phyloP scores from a whole-genome alignment of 2,888 invertebrate species.

The Hylaea fasciaria region DNA sequence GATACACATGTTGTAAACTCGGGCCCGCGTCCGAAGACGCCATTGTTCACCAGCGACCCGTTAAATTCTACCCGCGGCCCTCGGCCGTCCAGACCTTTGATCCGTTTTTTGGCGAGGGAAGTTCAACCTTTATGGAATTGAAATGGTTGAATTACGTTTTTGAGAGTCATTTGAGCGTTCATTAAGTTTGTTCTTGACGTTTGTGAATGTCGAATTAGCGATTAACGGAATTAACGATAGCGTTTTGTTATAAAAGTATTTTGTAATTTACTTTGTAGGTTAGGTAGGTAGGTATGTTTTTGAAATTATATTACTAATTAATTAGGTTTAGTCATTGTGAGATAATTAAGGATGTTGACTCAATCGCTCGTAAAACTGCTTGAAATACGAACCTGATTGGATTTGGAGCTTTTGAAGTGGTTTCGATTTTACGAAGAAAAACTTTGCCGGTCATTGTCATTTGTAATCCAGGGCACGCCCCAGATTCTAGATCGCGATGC shows the following conservation, averaged over 20 bases:
- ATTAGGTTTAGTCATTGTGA: no score
- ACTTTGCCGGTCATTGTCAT: constrained; percentile 20
- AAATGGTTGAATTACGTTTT: constrained; percentile 15
- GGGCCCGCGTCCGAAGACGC: constrained; percentile 12
- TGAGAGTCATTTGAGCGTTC: not conserved
- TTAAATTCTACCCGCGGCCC: constrained; percentile 24
- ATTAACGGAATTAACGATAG: no score
- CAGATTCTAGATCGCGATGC: constrained; percentile 11
- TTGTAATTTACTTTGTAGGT: no score
- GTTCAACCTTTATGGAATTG: constrained; percentile 17
- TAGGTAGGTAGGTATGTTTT: no score
- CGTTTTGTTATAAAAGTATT: no score
- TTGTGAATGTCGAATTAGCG: no score
- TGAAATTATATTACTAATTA: no score
- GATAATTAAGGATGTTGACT: no score
- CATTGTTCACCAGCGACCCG: constrained; percentile 32
- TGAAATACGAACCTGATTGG: no score
- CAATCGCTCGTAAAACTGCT: no score
- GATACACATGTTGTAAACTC: not conserved
- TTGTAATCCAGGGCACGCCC: constrained; percentile 18
- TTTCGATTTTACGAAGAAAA: not conserved
- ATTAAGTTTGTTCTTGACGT: not conserved
- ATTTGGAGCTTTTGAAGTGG: no score
- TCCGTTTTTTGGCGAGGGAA: constrained; percentile 31
- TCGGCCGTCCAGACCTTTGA: constrained; percentile 26